Percentiles rank a stretch among this genome's conserved stretches.
These are phyloP conservation scores for Aleiodes leptofemur DNA, from an alignment of 2,888 invertebrate genomes.

Conservation along the genomic window DNA sequence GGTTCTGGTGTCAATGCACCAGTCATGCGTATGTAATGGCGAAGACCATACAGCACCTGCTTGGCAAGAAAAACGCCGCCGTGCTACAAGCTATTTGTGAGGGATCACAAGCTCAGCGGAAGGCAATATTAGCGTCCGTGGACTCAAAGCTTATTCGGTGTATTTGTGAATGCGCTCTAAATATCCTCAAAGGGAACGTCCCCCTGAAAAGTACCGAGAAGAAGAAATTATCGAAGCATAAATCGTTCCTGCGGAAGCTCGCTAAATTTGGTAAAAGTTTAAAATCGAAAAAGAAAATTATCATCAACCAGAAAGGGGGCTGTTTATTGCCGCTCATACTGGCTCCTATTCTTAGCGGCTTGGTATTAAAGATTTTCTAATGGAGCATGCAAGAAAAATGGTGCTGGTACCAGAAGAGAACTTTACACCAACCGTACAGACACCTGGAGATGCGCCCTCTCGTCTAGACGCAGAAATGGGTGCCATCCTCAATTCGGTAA, in stretches of 20 bases:
- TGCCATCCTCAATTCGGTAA: no score
- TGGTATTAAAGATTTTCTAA: neutral
- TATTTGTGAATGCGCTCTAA: neutral
- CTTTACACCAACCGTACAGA: no score
- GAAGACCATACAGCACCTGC: no score
- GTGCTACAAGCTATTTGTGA: conserved; percentile 32
- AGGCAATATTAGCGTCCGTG: neutral
- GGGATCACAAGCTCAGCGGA: neutral
- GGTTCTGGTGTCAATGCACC: no score
- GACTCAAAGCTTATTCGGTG: neutral
- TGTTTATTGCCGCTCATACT: neutral
- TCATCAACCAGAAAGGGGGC: neutral
- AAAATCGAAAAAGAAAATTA: neutral
- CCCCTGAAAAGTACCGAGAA: neutral
- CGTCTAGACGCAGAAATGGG: no score
- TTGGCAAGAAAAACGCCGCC: no score
- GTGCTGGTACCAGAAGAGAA: no score
- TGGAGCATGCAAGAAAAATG: conserved; percentile 4
- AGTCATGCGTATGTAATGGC: no score
- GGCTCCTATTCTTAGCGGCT: neutral
- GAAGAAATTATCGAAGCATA: neutral
- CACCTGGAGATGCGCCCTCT: no score
- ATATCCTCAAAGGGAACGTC: neutral
- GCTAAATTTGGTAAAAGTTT: neutral
- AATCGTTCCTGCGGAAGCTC: neutral